These are phyloP conservation scores for Ischnus inquisitorius DNA, from an alignment of 2,888 invertebrate genomes.

Conservation along the genomic window DNA sequence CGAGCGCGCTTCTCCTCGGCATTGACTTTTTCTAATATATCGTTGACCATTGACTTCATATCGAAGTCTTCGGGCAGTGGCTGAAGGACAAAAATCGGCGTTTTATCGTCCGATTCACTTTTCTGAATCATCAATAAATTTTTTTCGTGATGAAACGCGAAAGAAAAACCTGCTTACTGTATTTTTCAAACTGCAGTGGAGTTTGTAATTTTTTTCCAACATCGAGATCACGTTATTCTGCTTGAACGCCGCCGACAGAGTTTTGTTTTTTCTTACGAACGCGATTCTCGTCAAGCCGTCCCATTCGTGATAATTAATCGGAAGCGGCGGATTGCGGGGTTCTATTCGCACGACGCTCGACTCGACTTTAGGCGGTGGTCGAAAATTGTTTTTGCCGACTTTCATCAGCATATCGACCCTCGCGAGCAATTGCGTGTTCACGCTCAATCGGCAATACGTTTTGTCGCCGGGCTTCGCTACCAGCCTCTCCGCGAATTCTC, in stretches of 20 bases:
- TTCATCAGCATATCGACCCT: slow-evolving; percentile 98
- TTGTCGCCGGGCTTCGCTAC: slow-evolving; percentile 99
- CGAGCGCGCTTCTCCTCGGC: slow-evolving; percentile 94
- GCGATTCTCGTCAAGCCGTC: slow-evolving; percentile 98
- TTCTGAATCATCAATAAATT: background rate
- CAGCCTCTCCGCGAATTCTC: slow-evolving; percentile 98
- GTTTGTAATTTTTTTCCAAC: slow-evolving; percentile 96
- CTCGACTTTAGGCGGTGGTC: slow-evolving; percentile 99
- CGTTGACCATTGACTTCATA: slow-evolving; percentile 92
- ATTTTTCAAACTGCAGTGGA: slow-evolving; percentile 95
- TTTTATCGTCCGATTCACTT: background rate
- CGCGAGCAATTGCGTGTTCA: slow-evolving; percentile 98
- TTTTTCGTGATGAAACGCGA: too few species aligned
- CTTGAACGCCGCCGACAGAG: slow-evolving; percentile 95
- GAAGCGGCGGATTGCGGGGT: slow-evolving; percentile 98
- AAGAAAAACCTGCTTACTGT: slow-evolving; percentile 86
- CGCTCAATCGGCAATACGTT: slow-evolving; percentile 97
- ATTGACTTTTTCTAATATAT: slow-evolving; percentile 89
- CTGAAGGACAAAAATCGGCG: slow-evolving; percentile 86
- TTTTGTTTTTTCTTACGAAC: slow-evolving; percentile 99
- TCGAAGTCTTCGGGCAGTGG: slow-evolving; percentile 92
- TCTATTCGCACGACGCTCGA: slow-evolving; percentile 99
- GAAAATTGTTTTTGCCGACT: slow-evolving; percentile 99
- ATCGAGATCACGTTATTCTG: slow-evolving; percentile 93
- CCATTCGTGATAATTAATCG: slow-evolving; percentile 99